Percentiles rank a stretch among this genome's conserved stretches.
These are phyloP conservation scores for Myotis myotis DNA, from an alignment of 2,797 vertebrate genomes.

Conservation along the genomic window DNA sequence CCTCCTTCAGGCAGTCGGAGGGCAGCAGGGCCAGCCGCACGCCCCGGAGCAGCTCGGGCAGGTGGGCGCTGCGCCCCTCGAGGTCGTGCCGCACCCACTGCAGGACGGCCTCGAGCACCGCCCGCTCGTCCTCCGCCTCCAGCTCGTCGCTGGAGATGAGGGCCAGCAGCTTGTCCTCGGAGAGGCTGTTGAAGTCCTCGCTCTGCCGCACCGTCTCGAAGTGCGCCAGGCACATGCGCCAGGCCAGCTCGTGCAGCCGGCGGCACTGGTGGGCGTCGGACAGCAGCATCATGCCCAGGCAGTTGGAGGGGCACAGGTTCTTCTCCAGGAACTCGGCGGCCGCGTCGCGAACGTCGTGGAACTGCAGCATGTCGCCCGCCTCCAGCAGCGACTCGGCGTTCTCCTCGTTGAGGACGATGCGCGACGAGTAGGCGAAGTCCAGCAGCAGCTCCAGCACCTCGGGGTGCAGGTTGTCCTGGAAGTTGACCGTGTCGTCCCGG, in stretches of 20 bases:
- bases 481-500: slow-evolving; percentile 92
- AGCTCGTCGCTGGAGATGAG: slow-evolving; percentile 96
- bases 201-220: slow-evolving; percentile 92
- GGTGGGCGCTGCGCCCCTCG: slow-evolving; percentile 87
- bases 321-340: slow-evolving; percentile 95
- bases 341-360: slow-evolving; percentile 94
- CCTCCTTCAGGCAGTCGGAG: slow-evolving; percentile 91
- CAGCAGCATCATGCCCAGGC: slow-evolving; percentile 95
- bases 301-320: slow-evolving; percentile 94
- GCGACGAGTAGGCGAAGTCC: slow-evolving; percentile 96
- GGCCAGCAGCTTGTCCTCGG: slow-evolving; percentile 93
- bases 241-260: slow-evolving; percentile 92
- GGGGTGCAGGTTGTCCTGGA: slow-evolving; percentile 94
- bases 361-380: slow-evolving; percentile 96
- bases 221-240: slow-evolving; percentile 95
- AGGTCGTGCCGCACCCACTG: slow-evolving; percentile 92
- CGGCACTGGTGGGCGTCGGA: slow-evolving; percentile 97
- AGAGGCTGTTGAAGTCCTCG: slow-evolving; percentile 93
- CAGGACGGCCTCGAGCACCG: slow-evolving; percentile 92
- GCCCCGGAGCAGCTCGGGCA: slow-evolving; percentile 91
- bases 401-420: slow-evolving; percentile 94
- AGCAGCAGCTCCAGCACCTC: slow-evolving; percentile 95
- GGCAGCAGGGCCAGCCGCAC: slow-evolving; percentile 94
- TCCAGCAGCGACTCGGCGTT: slow-evolving; percentile 95
- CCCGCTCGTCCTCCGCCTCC: slow-evolving; percentile 94